Conservation (phyloP, 2,113 vertebrate species). For the Probosciger aterrimus region DNA sequence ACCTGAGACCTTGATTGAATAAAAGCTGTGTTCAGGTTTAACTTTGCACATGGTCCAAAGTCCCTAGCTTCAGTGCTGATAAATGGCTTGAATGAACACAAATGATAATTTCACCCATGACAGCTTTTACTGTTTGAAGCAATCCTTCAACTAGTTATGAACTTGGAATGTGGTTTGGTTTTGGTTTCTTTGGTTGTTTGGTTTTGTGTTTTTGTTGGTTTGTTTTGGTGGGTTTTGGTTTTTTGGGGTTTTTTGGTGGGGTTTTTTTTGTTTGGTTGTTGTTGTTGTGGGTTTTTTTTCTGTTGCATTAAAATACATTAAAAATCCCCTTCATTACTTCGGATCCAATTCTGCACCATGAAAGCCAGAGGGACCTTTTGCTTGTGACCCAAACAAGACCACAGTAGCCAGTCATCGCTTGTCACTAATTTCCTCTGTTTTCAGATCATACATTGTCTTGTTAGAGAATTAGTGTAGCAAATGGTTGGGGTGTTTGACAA, state of each 20-base stretch:
- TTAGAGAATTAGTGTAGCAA: neutral
- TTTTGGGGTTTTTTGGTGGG: no score
- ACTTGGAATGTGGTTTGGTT: neutral
- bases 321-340: neutral
- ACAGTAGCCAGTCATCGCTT: neutral
- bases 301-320: neutral
- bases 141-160: neutral
- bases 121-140: neutral
- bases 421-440: neutral
- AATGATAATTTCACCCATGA: neutral
- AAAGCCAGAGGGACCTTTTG: neutral
- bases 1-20: neutral
- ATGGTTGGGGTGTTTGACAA: accelerated
- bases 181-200: neutral
- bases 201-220: neutral
- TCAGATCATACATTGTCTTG: neutral
- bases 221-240: neutral
- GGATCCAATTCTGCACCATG: neutral
- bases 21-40: neutral
- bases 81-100: neutral
- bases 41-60: neutral
- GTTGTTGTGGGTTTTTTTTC: neutral
- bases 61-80: neutral
- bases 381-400: neutral
- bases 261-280: neutral